Evolutionary conservation across 2,113 vertebrate species (phyloP), one percentile per base, ranked within the genome.

Genomic region (Percopsis transmontana): DNA sequence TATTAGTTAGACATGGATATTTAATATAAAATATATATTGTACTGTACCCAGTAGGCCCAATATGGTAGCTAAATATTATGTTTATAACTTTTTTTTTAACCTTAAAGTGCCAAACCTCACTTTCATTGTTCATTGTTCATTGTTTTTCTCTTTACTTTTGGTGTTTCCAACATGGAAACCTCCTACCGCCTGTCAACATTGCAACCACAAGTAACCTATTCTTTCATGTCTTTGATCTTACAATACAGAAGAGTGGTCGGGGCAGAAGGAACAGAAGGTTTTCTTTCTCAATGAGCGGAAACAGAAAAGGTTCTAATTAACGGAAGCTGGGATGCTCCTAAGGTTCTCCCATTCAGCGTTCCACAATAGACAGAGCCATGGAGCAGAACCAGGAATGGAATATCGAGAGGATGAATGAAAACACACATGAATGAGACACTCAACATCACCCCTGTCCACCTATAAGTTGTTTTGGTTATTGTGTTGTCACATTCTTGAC

Each of bases 361-460:
- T 61, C 77, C 82, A 94, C 93, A 95, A 95, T 91, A 83, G 88
- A 72, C 86, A 27, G 74, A 79, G 86, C 92, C 80, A 58, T 90
- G 88, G 88, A 93, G 93, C 93, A 94, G 91, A 94, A 93, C 93
- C 80, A 74, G 88, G 85, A 77, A 87, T 81, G 85, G 86, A 91
- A 91, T 88, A 90, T 87, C 57, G 80, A 82, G 79, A 75, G 80
- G 76, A 79, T 91, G 92, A 93, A 93, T 90, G 84, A 82, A 68
- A 85, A 83, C 64, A 63, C 80, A 77, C 79, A 79, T 84, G 86
- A 87, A 87, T 81, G 88, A 87, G 79, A 88, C 87, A 73, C 77
- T 87, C 76, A 16, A 62, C 57, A 79, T 78, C 87, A 85, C 81
- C 86, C 82, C 47, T 68, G 72, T 76, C 77, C 76, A 66, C 69